phyloP scores from a whole-genome alignment of 2,797 vertebrate genomes.

The Protonibea diacanthus region DNA sequence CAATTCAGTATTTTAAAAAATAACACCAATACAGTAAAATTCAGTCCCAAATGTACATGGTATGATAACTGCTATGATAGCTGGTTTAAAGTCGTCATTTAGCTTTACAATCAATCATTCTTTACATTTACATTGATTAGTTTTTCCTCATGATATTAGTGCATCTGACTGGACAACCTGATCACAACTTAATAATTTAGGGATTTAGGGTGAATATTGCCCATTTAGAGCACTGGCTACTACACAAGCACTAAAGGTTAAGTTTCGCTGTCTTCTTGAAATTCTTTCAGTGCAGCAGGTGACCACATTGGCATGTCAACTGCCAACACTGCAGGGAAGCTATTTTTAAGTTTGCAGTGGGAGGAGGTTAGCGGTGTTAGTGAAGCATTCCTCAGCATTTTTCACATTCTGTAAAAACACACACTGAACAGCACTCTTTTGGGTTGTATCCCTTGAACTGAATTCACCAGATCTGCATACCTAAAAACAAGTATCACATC shows the following conservation, averaged over 20 bases:
- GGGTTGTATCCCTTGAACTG: not conserved
- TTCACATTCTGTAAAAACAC: conserved; percentile 1
- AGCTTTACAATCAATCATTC: too few species aligned
- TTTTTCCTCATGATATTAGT: not conserved
- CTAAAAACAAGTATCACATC: conserved; percentile 2
- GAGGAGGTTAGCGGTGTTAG: conserved; percentile 5
- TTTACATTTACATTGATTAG: not conserved
- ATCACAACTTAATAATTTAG: not conserved
- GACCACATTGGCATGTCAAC: conserved; percentile 41
- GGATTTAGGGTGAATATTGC: not conserved
- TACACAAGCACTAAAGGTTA: not conserved
- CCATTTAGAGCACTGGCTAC: not conserved
- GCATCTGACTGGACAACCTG: not conserved
- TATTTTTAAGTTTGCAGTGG: conserved; percentile 42
- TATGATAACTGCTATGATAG: too few species aligned
- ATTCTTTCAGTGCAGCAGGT: conserved; percentile 48
- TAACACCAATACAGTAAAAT: too few species aligned
- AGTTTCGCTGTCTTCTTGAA: conserved; percentile 20
- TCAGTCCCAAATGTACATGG: too few species aligned
- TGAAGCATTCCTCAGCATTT: conserved; percentile 29
- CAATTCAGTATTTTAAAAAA: too few species aligned
- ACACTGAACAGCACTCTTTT: conserved; percentile 7
- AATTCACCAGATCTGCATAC: not conserved
- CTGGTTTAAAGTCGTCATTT: too few species aligned
- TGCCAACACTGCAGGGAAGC: conserved; percentile 37